Conservation (phyloP, 2,888 invertebrate genomes). For the Flexamia atlantica region DNA sequence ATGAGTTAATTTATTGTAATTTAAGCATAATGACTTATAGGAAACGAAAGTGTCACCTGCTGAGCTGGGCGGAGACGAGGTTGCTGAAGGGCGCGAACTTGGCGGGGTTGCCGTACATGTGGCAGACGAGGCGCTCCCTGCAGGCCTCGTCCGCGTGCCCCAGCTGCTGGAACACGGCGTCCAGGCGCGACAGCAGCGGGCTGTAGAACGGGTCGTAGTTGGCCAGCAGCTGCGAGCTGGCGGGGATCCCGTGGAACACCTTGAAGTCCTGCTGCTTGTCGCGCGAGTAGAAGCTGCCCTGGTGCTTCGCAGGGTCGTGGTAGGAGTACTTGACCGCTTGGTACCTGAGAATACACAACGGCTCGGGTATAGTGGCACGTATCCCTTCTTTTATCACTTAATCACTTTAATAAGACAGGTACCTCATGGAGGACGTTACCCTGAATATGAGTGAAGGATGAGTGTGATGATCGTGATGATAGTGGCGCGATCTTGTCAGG, state of each 20-base stretch:
- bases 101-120: constrained; percentile 89
- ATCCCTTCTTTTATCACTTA: too few relatives aligned
- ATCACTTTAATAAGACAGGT: too few relatives aligned
- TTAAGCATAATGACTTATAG: too few relatives aligned
- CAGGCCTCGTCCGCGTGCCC: constrained; percentile 86
- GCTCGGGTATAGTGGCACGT: too few relatives aligned
- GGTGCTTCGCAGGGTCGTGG: constrained; percentile 65
- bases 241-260: constrained; percentile 91
- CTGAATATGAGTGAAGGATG: too few relatives aligned
- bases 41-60: constrained; percentile 84
- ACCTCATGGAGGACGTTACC: too few relatives aligned
- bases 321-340: constrained; percentile 64
- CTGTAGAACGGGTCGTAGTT: constrained; percentile 95
- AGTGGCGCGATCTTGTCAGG: too few relatives aligned
- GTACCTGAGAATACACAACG: constrained; percentile 66
- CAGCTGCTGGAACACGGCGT: constrained; percentile 84
- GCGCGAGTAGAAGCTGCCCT: constrained; percentile 77
- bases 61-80: constrained; percentile 90
- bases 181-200: constrained; percentile 86
- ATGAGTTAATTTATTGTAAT: too few relatives aligned
- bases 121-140: constrained; percentile 88
- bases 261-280: constrained; percentile 83
- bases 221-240: constrained; percentile 88
- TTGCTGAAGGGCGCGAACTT: constrained; percentile 92
- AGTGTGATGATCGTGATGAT: too few relatives aligned